phyloP scores from a whole-genome alignment of 2,888 invertebrate species.

The Eulithis prunata region DNA sequence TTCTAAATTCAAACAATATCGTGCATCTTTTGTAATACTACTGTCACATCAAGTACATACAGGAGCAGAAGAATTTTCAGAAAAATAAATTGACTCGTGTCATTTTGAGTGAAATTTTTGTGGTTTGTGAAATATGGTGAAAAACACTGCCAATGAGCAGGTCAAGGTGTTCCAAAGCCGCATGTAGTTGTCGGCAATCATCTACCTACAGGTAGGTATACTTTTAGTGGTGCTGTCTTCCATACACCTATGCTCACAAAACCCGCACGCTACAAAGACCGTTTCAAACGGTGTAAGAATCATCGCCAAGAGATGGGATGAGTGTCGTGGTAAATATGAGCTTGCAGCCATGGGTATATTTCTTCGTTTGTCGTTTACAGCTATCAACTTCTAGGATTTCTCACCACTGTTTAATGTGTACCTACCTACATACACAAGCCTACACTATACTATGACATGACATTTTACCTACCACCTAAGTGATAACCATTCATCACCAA shows the following conservation, averaged over 20 bases:
- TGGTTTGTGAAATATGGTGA: slow-evolving; percentile 24
- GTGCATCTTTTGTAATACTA: slow-evolving; percentile 46
- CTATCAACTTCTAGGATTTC: too few relatives aligned
- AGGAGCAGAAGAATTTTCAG: slow-evolving; percentile 21
- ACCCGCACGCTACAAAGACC: too few relatives aligned
- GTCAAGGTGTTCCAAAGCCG: slow-evolving; percentile 14
- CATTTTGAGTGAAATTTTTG: slow-evolving; percentile 29
- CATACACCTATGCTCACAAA: too few relatives aligned
- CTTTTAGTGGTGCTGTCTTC: too few relatives aligned
- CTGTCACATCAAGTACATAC: slow-evolving; percentile 34
- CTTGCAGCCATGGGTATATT: too few relatives aligned
- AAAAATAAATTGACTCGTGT: slow-evolving; percentile 24
- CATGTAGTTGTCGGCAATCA: slow-evolving; percentile 9
- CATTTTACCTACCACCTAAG: background rate
- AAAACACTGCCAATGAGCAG: slow-evolving; percentile 11
- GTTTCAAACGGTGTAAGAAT: too few relatives aligned
- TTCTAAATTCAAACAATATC: slow-evolving; percentile 53
- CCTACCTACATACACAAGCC: too few relatives aligned
- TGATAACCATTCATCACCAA: background rate
- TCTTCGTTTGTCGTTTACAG: too few relatives aligned
- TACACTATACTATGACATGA: too few relatives aligned
- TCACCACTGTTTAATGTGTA: too few relatives aligned
- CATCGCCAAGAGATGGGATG: too few relatives aligned
- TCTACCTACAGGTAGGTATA: slow-evolving; percentile 4
- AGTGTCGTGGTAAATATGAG: too few relatives aligned